Evolutionary conservation across 2,113 vertebrate species (phyloP), one percentile per base, ranked within the genome.

Genomic region (Equus quagga): DNA sequence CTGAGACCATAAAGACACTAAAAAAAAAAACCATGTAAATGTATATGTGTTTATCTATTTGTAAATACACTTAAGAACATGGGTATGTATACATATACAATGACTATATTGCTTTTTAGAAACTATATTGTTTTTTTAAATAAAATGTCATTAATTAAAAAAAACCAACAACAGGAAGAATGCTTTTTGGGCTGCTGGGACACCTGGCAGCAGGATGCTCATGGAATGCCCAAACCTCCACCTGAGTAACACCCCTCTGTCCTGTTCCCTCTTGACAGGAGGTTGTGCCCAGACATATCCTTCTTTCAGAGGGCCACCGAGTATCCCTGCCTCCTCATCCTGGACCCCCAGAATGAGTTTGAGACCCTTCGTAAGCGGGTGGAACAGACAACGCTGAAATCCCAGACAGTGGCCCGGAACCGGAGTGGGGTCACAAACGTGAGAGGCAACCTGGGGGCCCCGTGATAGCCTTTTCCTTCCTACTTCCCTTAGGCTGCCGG

Each of bases 351-450:
- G 97, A 99, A 99, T 1, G 99, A 99, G 70, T 99, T 99, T 0
- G 99, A 99, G 99, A 99, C 99, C 0, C 99, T 99, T 58, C 99
- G 99, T 7, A 98, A 99, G 76, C 98, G 99, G 0, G 99, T 99
- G 54, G 99, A 99, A 21, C 99, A 99, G 97, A 99, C 99, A 0
- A 99, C 99, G 0, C 99, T 99, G 95, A 99, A 99, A 97, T 99
- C 99, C 0, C 99, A 99, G 98, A 99, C 99, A 0, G 99, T 99
- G 83, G 99, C 99, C 6, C 99, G 99, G 26, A 99, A 99, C 99
- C 99, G 99, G 97, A 99, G 99, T 0, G 99, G 99, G 18, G 99
- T 99, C 84, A 99, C 99, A 49, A 99, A 99, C 6, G 99, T 99
- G 98, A 99, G 99, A 78, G n/a, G 18, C 13, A 3, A 0, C 5